Evolutionary conservation across 2,113 vertebrate genomes (phyloP).

Genomic region (Arizona elegans): DNA sequence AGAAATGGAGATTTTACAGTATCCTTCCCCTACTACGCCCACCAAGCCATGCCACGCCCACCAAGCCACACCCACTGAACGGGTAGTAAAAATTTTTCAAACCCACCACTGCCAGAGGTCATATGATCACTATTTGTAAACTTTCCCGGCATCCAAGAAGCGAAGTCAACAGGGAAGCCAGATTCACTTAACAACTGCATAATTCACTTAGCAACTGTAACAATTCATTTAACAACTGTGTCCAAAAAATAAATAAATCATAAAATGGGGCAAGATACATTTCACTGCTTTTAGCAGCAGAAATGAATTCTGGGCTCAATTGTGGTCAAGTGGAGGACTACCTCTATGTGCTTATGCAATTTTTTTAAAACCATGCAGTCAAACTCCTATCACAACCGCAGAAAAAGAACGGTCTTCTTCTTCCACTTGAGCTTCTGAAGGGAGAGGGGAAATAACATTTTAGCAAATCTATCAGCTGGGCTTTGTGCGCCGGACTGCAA

Average conservation of each 20-base stretch:
- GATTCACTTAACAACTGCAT: not conserved
- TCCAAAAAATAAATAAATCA: not conserved
- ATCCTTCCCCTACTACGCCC: no score
- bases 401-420: no score
- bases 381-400: no score
- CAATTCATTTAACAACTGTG: not conserved
- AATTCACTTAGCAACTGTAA: not conserved
- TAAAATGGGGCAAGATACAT: not conserved
- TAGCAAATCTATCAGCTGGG: not conserved
- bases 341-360: not conserved
- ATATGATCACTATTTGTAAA: not conserved
- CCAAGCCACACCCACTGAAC: no score
- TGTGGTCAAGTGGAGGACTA: no score
- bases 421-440: not conserved
- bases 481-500: not conserved
- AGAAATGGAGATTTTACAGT: no score
- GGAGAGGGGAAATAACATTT: not conserved
- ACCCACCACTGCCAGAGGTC: no score
- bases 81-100: no score
- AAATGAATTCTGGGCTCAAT: not conserved
- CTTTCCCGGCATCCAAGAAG: not conserved
- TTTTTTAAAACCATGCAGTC: not conserved
- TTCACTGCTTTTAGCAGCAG: not conserved
- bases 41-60: no score
- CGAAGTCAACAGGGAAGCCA: not conserved